Conservation (phyloP, 1,140 invertebrate genomes). For the Drosophila pandora region DNA sequence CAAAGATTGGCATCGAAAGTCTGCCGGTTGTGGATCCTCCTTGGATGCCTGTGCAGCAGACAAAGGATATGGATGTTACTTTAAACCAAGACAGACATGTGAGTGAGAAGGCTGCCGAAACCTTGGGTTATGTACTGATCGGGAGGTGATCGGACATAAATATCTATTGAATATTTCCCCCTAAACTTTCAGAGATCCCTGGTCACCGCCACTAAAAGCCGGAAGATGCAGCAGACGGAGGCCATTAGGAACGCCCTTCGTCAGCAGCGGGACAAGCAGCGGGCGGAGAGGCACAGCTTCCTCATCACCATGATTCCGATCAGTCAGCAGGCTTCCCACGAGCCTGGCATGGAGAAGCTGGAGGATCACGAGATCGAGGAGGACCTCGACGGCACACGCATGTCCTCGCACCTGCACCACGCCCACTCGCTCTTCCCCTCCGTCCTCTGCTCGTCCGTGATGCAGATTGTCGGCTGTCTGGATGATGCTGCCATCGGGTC, state of each 20-base stretch:
- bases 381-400: conserved; percentile 88
- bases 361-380: conserved; percentile 96
- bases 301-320: conserved; percentile 98
- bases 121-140: conserved; percentile 52
- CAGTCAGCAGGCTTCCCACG: conserved; percentile 97
- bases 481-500: conserved; percentile 97
- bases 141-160: background rate
- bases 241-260: conserved; percentile 97
- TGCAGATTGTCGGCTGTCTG: conserved; percentile 96
- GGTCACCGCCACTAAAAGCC: conserved; percentile 98
- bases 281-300: conserved; percentile 97
- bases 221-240: conserved; percentile 99
- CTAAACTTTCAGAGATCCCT: conserved; percentile 90
- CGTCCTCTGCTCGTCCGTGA: conserved; percentile 96
- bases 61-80: conserved; percentile 99
- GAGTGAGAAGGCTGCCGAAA: conserved; percentile 84
- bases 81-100: conserved; percentile 99
- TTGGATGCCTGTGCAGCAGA: conserved; percentile 99
- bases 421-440: conserved; percentile 98
- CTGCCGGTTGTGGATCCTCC: conserved; percentile 98
- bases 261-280: conserved; percentile 97
- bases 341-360: conserved; percentile 94
- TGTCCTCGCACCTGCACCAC: conserved; percentile 90
- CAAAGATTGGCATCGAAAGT: conserved; percentile 98
- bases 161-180: background rate